Conservation (phyloP, 1,140 invertebrate genomes). For the Drosophila melanica region DNA sequence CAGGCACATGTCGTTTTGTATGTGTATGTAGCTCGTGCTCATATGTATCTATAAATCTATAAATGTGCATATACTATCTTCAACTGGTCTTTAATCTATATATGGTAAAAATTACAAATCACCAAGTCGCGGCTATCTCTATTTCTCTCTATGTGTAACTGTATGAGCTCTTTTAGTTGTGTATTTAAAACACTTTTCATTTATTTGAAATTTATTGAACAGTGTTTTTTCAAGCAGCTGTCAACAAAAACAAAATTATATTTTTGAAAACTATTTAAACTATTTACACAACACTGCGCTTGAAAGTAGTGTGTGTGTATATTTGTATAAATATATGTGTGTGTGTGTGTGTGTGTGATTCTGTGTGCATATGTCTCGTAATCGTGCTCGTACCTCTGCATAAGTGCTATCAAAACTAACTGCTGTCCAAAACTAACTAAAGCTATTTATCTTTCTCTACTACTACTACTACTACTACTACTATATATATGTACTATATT, state of each 20-base stretch:
- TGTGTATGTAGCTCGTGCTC: conserved; percentile 11
- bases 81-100: conserved; percentile 15
- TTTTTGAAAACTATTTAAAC: conserved; percentile 25
- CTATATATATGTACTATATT: conserved; percentile 52
- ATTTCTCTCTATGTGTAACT: conserved; percentile 41
- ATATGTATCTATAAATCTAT: conserved; percentile 34
- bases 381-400: conserved; percentile 44
- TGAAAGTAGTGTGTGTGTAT: conserved; percentile 52
- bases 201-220: not conserved
- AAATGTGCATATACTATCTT: conserved; percentile 20
- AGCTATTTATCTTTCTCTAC: conserved; percentile 40
- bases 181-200: conserved; percentile 11
- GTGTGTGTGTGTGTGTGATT: conserved; percentile 59
- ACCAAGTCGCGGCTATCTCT: conserved; percentile 18
- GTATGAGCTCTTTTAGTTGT: conserved; percentile 32
- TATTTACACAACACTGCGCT: conserved; percentile 43
- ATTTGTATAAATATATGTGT: too few species aligned
- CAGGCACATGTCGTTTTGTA: not conserved
- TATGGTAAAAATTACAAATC: conserved; percentile 16
- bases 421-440: conserved; percentile 41
- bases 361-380: conserved; percentile 39
- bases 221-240: conserved; percentile 25
- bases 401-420: conserved; percentile 7
- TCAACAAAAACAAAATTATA: conserved; percentile 30
- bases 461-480: conserved; percentile 32